Base-by-base conservation (phyloP, 2,113 vertebrate species). In the Nerophis lumbriciformis region DNA sequence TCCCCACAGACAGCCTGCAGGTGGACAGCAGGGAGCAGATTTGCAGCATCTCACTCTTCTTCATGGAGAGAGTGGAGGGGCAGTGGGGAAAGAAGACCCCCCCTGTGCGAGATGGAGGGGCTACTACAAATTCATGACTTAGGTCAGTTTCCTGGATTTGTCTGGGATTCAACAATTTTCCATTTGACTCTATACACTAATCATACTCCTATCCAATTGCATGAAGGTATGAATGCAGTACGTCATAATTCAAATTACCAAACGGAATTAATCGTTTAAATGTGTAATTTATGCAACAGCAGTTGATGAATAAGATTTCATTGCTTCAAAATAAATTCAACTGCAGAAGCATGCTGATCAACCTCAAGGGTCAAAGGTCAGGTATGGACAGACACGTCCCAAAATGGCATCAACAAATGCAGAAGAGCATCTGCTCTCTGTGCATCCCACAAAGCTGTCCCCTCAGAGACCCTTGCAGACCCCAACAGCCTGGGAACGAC, bases 351-450 rank as follows among this genome's bases (percentile, higher is more conserved):
- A 77, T 82, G 77, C 75, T 82, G 81, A 79, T 87, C 65, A 83
- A 78, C 72, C 76, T 69, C 35, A 47, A 51, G 51, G 84, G 85
- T 82, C 86, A 75, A 53, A 71, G 49, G 82, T 88, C 78, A 82
- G 42, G 79, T 83, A 81, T 80, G 76, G 80, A 83, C 76, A 69
- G 75, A 72, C 72, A 81, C 65, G 78, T 84, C 80, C 78, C 64
- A 61, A 78, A 82, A 77, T 68, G 74, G 65, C 71, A 80, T 80
- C 76, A 77, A 80, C 83, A 80, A 85, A 87, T 75, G 79, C 63
- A 73, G 65, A 74, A 55, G 79, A 85, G 85, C 90, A 90, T 88
- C 88, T 91, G 90, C 85, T 87, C 75, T 71, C 57, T 48, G 75
- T 77, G 81, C 69, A 80, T 86, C 84, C 80, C 80, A 84, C 72